These are phyloP conservation scores for Tipula unca DNA, from an alignment of 2,888 invertebrate genomes.

Conservation along the genomic window DNA sequence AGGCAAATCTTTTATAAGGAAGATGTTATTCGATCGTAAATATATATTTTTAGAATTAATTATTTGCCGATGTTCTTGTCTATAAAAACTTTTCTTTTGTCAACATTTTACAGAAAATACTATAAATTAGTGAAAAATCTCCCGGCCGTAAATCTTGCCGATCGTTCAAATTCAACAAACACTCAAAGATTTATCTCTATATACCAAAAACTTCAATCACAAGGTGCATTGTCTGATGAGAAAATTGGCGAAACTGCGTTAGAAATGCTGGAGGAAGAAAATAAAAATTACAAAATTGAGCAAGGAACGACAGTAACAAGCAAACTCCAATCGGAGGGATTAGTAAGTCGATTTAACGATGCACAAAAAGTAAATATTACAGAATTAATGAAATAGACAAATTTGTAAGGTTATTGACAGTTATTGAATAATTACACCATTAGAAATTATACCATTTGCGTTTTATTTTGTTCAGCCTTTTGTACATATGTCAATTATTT, in stretches of 20 bases:
- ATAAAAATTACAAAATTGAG: slow-evolving; percentile 17
- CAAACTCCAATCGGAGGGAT: slow-evolving; percentile 23
- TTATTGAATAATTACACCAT: not conserved
- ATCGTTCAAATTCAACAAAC: slow-evolving; percentile 45
- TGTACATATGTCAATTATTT: not conserved
- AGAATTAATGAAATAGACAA: slow-evolving; percentile 36
- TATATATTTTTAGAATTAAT: slow-evolving; percentile 33
- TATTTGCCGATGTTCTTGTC: not conserved
- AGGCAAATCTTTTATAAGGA: slow-evolving; percentile 73
- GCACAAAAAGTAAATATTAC: slow-evolving; percentile 33
- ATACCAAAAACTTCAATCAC: slow-evolving; percentile 50
- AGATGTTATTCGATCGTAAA: slow-evolving; percentile 77
- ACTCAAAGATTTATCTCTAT: slow-evolving; percentile 53
- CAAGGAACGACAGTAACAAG: slow-evolving; percentile 2
- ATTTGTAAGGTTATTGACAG: not conserved
- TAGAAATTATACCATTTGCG: not conserved
- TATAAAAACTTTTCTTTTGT: too few species aligned
- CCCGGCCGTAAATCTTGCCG: slow-evolving; percentile 48
- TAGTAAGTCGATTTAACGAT: slow-evolving; percentile 33
- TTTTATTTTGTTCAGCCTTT: not conserved
- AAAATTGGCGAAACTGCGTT: slow-evolving; percentile 44
- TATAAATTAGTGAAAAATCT: slow-evolving; percentile 51
- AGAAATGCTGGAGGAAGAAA: slow-evolving; percentile 40
- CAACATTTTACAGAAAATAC: slow-evolving; percentile 53
- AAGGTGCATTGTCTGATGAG: slow-evolving; percentile 48